Base-by-base conservation (phyloP, 2,113 vertebrate species). In the Carassius auratus region DNA sequence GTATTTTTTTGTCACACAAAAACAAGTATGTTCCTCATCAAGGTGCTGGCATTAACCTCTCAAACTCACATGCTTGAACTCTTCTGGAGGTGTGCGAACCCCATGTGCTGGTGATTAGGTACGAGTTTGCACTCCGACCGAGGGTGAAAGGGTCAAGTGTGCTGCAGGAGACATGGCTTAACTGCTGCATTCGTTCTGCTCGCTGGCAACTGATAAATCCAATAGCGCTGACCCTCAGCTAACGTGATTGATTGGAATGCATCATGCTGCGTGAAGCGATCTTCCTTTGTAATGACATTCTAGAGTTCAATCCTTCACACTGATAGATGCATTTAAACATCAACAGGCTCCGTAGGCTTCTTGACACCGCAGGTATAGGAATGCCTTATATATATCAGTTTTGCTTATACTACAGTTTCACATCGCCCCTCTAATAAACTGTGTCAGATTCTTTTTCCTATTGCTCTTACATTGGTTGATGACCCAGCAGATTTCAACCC, bases 161-260 rank as follows among this genome's bases (percentile, higher is more conserved):
- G 61, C 48, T 68, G 75, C 36, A 69, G 83, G 71, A 14, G 55
- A 78, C 76, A 83, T 66, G 62, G 84, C 30, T 85, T 50, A 74
- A 84, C 75, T 59, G 76, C 61, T 59, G 57, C 45, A 66, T 85
- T 78, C 59, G 68, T 42, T 85, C 82, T 84, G 81, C 74, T 75
- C 50, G 14, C 30, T 19, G 10, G 33, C 75, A 14, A 17, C 38
- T 86, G 69, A 76, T 76, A 13, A 86, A 84, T 84, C 82, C 82
- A 84, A 86, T 86, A 86, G 85, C 15, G 77, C 87, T 84, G 85
- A 88, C 82, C 82, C 59, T 80, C 69, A 71, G 62, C 62, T 81
- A 68, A 71, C 19, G 2, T 68, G 87, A 88, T 88, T 81, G 85
- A 88, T 88, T 81, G 84, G 33, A 57, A 38, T 55, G 57, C 55